These are phyloP conservation scores for Phoenoteleia sp. DNA, from an alignment of 2,888 invertebrate species.

Conservation along the genomic window DNA sequence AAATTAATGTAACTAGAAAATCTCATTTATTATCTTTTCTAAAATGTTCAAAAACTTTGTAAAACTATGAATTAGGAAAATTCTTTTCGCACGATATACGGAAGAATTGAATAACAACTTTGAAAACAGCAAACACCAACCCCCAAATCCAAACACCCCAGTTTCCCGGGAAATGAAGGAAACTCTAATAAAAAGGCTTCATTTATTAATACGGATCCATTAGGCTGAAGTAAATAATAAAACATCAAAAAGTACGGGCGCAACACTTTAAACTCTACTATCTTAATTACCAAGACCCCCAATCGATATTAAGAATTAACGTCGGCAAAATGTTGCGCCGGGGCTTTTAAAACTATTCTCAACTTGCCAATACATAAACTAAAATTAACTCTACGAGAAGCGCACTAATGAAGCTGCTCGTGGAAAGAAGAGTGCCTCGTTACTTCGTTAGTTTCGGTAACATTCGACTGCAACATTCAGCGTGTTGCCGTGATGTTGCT, in stretches of 20 bases:
- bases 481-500: neutral
- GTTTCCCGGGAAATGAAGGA: too few relatives aligned
- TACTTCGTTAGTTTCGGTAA: slow-evolving; percentile 25
- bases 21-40: too few relatives aligned
- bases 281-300: slow-evolving; percentile 17
- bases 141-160: too few relatives aligned
- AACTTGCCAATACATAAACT: slow-evolving; percentile 32
- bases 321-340: slow-evolving; percentile 23
- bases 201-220: neutral
- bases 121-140: too few relatives aligned
- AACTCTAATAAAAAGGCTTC: too few relatives aligned
- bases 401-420: slow-evolving; percentile 13
- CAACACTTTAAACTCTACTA: slow-evolving; percentile 14
- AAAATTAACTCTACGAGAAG: slow-evolving; percentile 10
- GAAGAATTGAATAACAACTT: too few relatives aligned
- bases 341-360: slow-evolving; percentile 41
- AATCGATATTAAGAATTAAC: slow-evolving; percentile 42
- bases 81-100: too few relatives aligned
- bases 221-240: slow-evolving; percentile 27
- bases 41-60: too few relatives aligned
- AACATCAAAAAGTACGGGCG: slow-evolving; percentile 19
- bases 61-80: too few relatives aligned
- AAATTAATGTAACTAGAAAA: too few relatives aligned
- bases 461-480: too few relatives aligned
- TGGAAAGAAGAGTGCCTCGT: slow-evolving; percentile 5